Evolutionary conservation across 2,888 invertebrate genomes (phyloP), one percentile per base, ranked within the genome.

Genomic region (Hyppa rectilinea): DNA sequence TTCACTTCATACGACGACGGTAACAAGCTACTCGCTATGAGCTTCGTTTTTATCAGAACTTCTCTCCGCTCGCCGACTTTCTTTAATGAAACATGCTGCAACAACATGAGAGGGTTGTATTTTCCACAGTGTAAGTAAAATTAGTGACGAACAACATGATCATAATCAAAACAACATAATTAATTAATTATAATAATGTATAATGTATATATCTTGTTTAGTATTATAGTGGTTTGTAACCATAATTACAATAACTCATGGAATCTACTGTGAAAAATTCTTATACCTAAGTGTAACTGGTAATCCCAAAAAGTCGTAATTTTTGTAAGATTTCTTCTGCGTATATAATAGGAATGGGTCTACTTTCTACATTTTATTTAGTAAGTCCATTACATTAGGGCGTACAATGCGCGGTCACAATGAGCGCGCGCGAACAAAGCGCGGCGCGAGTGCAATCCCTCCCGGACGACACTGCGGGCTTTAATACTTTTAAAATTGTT

Each of bases 381-480:
- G 82, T 63, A 59, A 78, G 43, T 85, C 70, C 82, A 84, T 84
- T 84, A 84, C 84, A 84, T 84, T 84, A 84, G 71, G 50, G 68
- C 65, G 61, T 31, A 80, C 77, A 84, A 80, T 84, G 64, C 81
- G 80, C 75, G 66, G 67, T 59, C 70, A 82, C 85, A 79, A 77
- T 66, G 76, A 69, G 56, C 62, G 43, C 47, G 52, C 69, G 81
- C 67, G 63, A 63, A 81, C 84, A 82, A 74, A 78, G 84, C 70
- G 63, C 55, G 31, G 20, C 23, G 58, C 80, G 58, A 73, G 56
- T 81, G 78, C 79, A 65, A 14, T 45, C 14, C 78, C 66, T 3
- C 55, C 52, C 72, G 63, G 78, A 66, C 49, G 66, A 55, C 56
- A 64, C 69, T 62, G 58, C 72, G 82, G 50, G 20, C 26, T 62